Evolutionary conservation across 2,888 invertebrate genomes (phyloP).

Genomic region (Gryllus longicercus): DNA sequence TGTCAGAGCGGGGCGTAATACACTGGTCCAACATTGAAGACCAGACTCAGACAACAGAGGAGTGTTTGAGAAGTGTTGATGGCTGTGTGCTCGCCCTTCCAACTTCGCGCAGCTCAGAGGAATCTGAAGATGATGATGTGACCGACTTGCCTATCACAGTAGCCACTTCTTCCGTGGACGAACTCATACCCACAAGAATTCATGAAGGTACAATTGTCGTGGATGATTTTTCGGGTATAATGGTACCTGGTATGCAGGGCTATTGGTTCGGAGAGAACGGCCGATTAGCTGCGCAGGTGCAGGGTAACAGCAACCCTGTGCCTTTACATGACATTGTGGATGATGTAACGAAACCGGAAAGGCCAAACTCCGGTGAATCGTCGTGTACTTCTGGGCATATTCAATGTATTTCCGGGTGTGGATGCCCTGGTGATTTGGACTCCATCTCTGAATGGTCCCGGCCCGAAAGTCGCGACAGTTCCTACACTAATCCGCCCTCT

Average conservation of each 20-base stretch:
- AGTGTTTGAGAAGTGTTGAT: neutral
- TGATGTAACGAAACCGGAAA: too few species aligned
- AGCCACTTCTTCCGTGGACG: neutral
- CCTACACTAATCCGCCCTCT: neutral
- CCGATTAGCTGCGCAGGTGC: neutral
- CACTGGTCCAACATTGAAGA: neutral
- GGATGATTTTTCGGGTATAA: neutral
- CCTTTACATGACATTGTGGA: neutral
- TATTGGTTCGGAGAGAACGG: neutral
- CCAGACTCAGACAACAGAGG: neutral
- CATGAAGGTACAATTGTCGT: neutral
- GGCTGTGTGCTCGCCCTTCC: neutral
- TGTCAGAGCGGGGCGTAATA: neutral
- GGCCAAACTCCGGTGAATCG: neutral
- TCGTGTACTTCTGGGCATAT: neutral
- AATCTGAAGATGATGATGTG: neutral
- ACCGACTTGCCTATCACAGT: neutral
- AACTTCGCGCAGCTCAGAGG: neutral
- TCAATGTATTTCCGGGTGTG: neutral
- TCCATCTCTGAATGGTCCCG: neutral
- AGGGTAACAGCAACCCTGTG: neutral
- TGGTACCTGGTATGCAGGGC: neutral
- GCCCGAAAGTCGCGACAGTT: neutral
- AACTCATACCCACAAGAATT: neutral
- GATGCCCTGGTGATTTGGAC: neutral